A percentile compares a stretch with the other conserved stretches of the same genome.
Conservation (phyloP, 1,140 invertebrate species). For the Panonychus citri region DNA sequence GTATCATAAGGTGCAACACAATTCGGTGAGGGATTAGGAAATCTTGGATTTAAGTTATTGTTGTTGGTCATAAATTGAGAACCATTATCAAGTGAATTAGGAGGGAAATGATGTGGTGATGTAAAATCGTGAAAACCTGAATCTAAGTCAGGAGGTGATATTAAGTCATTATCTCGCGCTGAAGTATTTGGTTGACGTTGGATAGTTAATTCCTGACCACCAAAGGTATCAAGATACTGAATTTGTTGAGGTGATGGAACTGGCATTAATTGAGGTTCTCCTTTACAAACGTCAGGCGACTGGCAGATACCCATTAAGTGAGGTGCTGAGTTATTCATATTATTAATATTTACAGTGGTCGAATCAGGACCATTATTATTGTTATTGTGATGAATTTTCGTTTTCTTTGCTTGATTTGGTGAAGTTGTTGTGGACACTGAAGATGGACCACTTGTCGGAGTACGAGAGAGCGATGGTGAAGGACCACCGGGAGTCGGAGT, state of each 20-base stretch:
- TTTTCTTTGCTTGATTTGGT: not conserved
- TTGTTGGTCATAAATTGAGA: not conserved
- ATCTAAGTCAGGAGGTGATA: conserved; percentile 7
- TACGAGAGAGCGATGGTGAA: not conserved
- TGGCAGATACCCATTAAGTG: not conserved
- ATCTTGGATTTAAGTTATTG: not conserved
- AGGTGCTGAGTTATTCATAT: conserved; percentile 9
- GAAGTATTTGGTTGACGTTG: conserved; percentile 85
- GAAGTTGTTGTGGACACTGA: not conserved
- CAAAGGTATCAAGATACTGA: conserved; percentile 79
- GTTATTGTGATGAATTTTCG: not conserved
- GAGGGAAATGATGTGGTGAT: not conserved
- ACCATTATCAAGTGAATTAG: not conserved
- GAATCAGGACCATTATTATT: not conserved
- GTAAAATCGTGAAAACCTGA: not conserved
- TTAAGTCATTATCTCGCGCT: conserved; percentile 12
- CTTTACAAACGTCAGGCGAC: not conserved
- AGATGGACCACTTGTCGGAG: not conserved
- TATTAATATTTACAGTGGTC: conserved; percentile 8
- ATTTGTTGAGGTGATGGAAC: conserved; percentile 88
- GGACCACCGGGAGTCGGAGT: not conserved
- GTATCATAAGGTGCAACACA: not conserved
- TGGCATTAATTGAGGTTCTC: conserved; percentile 72
- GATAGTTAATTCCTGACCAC: conserved; percentile 85
- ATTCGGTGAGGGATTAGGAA: not conserved